Base-by-base conservation (phyloP, 2,888 invertebrate genomes). In the Ceramica pisi region DNA sequence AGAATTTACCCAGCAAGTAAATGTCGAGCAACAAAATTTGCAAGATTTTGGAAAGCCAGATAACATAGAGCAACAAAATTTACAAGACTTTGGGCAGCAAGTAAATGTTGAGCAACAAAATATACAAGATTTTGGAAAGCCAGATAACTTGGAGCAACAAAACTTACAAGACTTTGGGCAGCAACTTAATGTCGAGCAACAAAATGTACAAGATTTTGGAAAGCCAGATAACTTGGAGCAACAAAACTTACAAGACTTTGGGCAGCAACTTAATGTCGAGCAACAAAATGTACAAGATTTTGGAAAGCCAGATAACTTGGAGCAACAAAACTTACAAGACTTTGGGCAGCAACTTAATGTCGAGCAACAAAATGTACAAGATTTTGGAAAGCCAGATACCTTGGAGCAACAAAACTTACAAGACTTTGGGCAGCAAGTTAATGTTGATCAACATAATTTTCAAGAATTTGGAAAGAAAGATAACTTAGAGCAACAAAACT, bases 1-100 rank as follows among this genome's bases (percentile, higher is more conserved):
- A 35, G 63, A 79, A 53, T 71, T 76, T 46, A 62, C 26, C 0
- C 78, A 84, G 14, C 77, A 78, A 64, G 71, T 53, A 72, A 77
- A 77, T 9, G n/a, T n/a, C n/a, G 9, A 61, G 7, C 50, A 67
- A 1, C 65, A 83, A 71, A 31, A 55, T 50, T 51, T 70, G 41
- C 75, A 74, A 62, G 71, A 81, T 14, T 81, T 87, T 57, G 53
- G 10, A 2, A 8, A 63, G n/a, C 48, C 56, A 2, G 41, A n/a
- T n/a, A n/a, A n/a, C n/a, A n/a, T n/a, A n/a, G 9, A 61, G 7
- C 50, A 67, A 1, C 65, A 83, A 71, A 31, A 55, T 50, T 51
- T 70, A 44, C 75, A 74, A 62, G 71, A 81, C 16, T 81, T 87
- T 57, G 53, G 10, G 2, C 12, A 63, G n/a, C 48, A 63, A 2